Percentiles rank a stretch among this genome's conserved stretches.
phyloP scores from a whole-genome alignment of 53 echinoderm and acorn worm species.

The Luidia sarsii region DNA sequence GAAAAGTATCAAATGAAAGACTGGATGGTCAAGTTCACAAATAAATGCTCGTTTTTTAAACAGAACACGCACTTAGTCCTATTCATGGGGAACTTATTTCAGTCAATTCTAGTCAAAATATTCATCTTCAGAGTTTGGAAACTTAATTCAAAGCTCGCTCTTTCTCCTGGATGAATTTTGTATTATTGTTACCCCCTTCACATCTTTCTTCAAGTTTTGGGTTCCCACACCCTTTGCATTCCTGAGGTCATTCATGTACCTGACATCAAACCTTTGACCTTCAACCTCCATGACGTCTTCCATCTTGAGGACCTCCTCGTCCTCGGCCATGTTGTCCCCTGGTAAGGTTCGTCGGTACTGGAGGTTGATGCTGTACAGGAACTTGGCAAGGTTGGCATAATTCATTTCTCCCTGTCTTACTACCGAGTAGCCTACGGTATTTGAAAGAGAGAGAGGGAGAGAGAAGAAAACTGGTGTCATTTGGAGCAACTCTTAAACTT shows the following conservation, averaged over 20 bases:
- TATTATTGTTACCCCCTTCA: background rate
- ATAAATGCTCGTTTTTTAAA: too few relatives aligned
- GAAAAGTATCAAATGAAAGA: too few relatives aligned
- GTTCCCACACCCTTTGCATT: background rate
- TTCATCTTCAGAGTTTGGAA: too few relatives aligned
- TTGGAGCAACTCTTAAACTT: background rate
- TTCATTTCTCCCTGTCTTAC: slow-evolving; percentile 41
- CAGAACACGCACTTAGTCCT: too few relatives aligned
- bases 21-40: too few relatives aligned
- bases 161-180: background rate
- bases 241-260: slow-evolving; percentile 43
- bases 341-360: slow-evolving; percentile 41
- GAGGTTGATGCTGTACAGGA: slow-evolving; percentile 52
- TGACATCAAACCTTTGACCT: slow-evolving; percentile 45
- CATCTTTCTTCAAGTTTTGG: background rate
- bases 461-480: background rate
- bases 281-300: slow-evolving; percentile 61
- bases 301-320: slow-evolving; percentile 46
- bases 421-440: slow-evolving; percentile 7
- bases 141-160: slow-evolving; percentile 8
- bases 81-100: too few relatives aligned
- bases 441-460: background rate
- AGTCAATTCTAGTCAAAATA: too few relatives aligned
- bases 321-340: slow-evolving; percentile 48
- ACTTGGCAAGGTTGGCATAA: slow-evolving; percentile 51